Base-by-base conservation (phyloP, 2,113 vertebrate genomes). In the Aleadryas rufinucha region DNA sequence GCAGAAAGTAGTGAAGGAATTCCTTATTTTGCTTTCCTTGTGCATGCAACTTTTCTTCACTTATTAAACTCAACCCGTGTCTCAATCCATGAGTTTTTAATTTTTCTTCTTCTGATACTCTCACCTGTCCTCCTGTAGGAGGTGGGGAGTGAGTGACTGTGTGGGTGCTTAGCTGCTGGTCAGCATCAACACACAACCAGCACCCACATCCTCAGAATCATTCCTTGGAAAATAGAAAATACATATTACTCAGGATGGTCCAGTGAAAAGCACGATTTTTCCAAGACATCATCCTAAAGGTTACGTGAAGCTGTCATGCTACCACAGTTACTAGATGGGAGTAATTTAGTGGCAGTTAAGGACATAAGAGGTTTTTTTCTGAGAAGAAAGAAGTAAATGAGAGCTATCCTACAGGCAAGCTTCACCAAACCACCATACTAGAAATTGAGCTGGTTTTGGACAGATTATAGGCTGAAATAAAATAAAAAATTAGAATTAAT, bases 91-190 rank as follows among this genome's bases (percentile, higher is more conserved):
- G 5, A 10, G 4, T 72, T 81, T 87, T 60, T 30, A 72, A 16
- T 44, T 45, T 84, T 60, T 22, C 6, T 15, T 42, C 24, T 65
- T 88, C 21, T 65, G 17, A n/a, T 78, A 54, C 13, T 76, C 45
- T 80, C 16, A 7, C 12, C 16, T 8, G 10, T 16, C 6, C 30
- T 2, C 0, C 37, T 80, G 5, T 28, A 28, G 23, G 5, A 8
- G 14, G 4, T 3, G 17, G 4, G 15, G 19, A 49, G 8, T 9
- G 24, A 52, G 4, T 39, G 26, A 3, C 4, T 35, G 42, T 33
- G 9, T 37, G 10, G 3, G 6, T 41, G 39, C 11, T 87, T 59
- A 64, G 35, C 59, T 87, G 44, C 35, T 81, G 30, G 8, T 11
- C 31, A 27, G 41, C 5, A 16, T n/a, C 23, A 60, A 30, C 9